These are phyloP conservation scores for Lottia scabra DNA, from an alignment of 2,888 invertebrate genomes.

Conservation along the genomic window DNA sequence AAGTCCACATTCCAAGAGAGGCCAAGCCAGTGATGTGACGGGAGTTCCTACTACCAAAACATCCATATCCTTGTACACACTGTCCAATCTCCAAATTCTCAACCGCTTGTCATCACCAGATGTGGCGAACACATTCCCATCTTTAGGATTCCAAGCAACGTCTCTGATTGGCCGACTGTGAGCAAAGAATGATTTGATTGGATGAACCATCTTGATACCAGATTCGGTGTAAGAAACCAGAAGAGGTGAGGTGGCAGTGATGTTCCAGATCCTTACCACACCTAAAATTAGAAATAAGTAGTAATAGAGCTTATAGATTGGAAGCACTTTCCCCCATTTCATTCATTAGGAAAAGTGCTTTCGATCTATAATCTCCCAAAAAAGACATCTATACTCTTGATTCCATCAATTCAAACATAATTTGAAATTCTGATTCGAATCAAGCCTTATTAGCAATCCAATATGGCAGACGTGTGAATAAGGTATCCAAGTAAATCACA, in stretches of 20 bases:
- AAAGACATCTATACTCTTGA: too few species aligned
- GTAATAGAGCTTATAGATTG: too few species aligned
- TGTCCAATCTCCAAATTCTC: conserved; percentile 21
- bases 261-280: conserved; percentile 24
- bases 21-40: background rate
- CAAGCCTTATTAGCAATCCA: too few species aligned
- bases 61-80: background rate
- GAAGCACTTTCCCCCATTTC: too few species aligned
- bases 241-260: conserved; percentile 23
- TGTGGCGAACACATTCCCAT: conserved; percentile 23
- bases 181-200: conserved; percentile 19
- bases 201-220: conserved; percentile 12
- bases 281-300: conserved; percentile 25
- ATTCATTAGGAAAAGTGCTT: too few species aligned
- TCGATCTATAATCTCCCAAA: too few species aligned
- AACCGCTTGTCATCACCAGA: conserved; percentile 22
- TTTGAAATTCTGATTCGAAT: too few species aligned
- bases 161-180: conserved; percentile 19
- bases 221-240: background rate
- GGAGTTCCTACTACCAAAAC: background rate
- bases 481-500: too few species aligned
- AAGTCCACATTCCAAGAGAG: background rate
- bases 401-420: too few species aligned
- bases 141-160: conserved; percentile 20
- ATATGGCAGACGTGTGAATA: too few species aligned